phyloP scores from a whole-genome alignment of 1,140 invertebrate species.

The Coboldia fuscipes region DNA sequence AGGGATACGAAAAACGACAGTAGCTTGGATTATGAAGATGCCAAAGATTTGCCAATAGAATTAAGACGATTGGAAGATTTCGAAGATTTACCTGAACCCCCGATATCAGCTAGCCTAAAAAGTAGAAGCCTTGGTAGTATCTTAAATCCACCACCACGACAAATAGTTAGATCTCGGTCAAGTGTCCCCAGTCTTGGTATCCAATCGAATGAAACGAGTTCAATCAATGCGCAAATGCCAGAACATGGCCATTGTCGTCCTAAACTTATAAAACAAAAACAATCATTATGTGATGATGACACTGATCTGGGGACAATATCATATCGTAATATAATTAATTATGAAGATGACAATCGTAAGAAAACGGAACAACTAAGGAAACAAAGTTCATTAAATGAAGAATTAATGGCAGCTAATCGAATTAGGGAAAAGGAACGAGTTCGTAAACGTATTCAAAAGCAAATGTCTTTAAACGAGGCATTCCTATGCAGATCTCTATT shows the following conservation, averaged over 20 bases:
- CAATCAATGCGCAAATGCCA: neutral
- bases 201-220: constrained; percentile 9
- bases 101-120: constrained; percentile 19
- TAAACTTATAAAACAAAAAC: constrained; percentile 56
- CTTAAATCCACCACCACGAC: constrained; percentile 39
- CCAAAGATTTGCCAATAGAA: constrained; percentile 70
- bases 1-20: constrained; percentile 29
- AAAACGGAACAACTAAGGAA: constrained; percentile 52
- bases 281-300: constrained; percentile 48
- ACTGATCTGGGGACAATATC: constrained; percentile 8
- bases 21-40: constrained; percentile 33
- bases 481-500: constrained; percentile 51
- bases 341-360: constrained; percentile 2
- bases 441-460: constrained; percentile 70
- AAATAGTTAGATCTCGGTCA: constrained; percentile 47
- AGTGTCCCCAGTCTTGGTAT: constrained; percentile 44
- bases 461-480: constrained; percentile 71
- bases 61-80: constrained; percentile 59
- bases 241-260: constrained; percentile 21
- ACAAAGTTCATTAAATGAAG: constrained; percentile 74
- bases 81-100: constrained; percentile 27
- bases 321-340: constrained; percentile 11
- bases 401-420: constrained; percentile 64
- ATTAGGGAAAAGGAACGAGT: constrained; percentile 62
- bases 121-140: constrained; percentile 53